Evolutionary conservation across 2,888 invertebrate genomes (phyloP), one percentile per base, ranked within the genome.

Genomic region (Stegana nigrithorax): DNA sequence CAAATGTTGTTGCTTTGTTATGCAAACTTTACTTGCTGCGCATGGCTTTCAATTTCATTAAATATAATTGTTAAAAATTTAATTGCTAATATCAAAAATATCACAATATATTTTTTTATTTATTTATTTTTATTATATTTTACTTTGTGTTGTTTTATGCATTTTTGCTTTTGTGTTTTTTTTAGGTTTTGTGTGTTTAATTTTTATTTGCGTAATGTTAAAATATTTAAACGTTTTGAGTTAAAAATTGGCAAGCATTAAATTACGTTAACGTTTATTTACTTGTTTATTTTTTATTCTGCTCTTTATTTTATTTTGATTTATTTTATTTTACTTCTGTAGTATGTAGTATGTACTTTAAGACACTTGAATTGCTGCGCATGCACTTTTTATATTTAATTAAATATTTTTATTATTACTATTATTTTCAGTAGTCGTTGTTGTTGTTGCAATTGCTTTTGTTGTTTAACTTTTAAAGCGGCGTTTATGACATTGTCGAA

Each of bases 81-180:
- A 69, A 75, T 75, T 75, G 66, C 76, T 78, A 75, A 71, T 80
- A 78, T 79, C 70, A 70, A 71, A 78, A 78, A 75, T 74, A 80
- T 80, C 82, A 82, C 79, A 80, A n/a, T n/a, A n/a, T 78, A 70
- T 70, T 67, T 72, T 59, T 60, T 65, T 68, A 63, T 55, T 55
- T 36, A 47, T 10, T 23, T 51, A 27, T 42, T 60, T 60, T 32
- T 58, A 29, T 62, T 27, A 29, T 59, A 60, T 45, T 70, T 44
- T 58, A 39, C 14, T 57, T 26, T 32, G 8, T 42, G 57, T 42
- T 45, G 14, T 14, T 29, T 14, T 47, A 50, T 56, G 51, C 53
- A 19, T 53, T 12, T 32, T 21, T 2, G 25, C 12, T 59, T 26
- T 29, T 60, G 47, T 50, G 60, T 51, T 57, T 19, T 27, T 47